Evolutionary conservation across 2,888 invertebrate genomes (phyloP).

Genomic region (Loripinus fragilis): DNA sequence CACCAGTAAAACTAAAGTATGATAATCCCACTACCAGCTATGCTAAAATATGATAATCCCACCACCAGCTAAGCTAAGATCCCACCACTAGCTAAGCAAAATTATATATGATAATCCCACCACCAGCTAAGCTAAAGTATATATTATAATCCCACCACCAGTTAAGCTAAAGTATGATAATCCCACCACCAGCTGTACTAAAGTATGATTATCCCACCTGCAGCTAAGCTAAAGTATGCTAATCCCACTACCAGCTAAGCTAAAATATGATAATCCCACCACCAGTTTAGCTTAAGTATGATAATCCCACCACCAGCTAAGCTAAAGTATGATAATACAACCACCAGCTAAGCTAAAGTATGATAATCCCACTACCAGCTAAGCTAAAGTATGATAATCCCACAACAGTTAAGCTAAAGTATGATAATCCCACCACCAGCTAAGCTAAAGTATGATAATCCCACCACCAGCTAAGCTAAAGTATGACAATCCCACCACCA

Average conservation of each 20-base stretch:
- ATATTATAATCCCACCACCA: background rate
- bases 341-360: background rate
- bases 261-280: background rate
- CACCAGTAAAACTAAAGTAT: background rate
- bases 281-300: background rate
- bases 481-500: background rate
- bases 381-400: background rate
- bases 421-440: constrained; percentile 8
- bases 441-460: background rate
- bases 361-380: background rate
- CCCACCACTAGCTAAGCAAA: background rate
- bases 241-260: background rate
- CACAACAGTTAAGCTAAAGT: background rate
- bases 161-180: background rate
- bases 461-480: background rate
- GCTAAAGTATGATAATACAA: background rate
- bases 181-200: background rate
- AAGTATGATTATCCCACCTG: background rate
- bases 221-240: background rate
- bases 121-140: background rate
- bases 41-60: background rate
- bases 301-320: background rate
- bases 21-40: background rate
- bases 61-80: background rate
- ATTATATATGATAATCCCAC: background rate